Conservation (phyloP, 2,113 vertebrate genomes). For the Pipra filicauda region DNA sequence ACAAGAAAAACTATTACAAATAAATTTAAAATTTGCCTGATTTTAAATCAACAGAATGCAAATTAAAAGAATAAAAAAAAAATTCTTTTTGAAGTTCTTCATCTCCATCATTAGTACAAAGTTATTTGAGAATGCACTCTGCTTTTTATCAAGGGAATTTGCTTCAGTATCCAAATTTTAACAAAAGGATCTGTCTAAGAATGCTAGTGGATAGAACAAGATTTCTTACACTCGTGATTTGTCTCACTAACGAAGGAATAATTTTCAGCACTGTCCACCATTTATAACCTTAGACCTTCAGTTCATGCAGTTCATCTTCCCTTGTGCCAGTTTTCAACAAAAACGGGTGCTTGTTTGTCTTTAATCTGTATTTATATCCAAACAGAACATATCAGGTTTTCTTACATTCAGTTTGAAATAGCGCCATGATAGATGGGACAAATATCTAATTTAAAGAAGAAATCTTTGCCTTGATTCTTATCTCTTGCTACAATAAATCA, state of each 20-base stretch:
- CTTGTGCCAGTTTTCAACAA: neutral
- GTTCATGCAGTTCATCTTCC: neutral
- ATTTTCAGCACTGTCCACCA: neutral
- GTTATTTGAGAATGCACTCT: neutral
- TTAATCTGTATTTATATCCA: neutral
- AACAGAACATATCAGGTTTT: neutral
- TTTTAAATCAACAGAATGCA: neutral
- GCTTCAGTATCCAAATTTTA: neutral
- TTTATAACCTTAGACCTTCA: neutral
- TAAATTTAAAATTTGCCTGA: neutral
- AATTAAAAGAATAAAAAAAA: neutral
- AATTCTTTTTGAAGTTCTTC: neutral
- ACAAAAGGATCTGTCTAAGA: neutral
- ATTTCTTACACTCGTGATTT: neutral
- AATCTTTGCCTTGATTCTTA: neutral
- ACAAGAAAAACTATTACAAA: neutral
- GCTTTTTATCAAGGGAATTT: neutral
- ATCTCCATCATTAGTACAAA: neutral
- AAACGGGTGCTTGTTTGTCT: neutral
- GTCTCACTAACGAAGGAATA: neutral
- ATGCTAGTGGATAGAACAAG: neutral
- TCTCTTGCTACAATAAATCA: neutral
- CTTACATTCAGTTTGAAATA: neutral
- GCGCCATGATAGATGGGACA: neutral
- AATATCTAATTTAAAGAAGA: neutral